These are phyloP conservation scores for Leptoteleia sp. DNA, from an alignment of 1,140 invertebrate species.

Conservation along the genomic window DNA sequence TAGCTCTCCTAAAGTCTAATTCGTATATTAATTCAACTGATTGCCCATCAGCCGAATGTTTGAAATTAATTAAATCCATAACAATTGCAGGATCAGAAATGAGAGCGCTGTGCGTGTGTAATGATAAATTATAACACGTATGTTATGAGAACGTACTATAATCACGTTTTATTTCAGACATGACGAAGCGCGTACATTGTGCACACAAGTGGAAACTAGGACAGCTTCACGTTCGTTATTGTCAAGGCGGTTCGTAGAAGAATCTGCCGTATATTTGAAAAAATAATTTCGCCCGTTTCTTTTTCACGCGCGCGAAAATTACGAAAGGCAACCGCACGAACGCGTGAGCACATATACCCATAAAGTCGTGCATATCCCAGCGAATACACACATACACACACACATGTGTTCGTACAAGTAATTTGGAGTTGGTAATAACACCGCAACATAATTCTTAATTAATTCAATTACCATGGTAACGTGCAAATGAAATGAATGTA, in stretches of 20 bases:
- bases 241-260: constrained; percentile 27
- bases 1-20: too few species aligned
- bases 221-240: constrained; percentile 36
- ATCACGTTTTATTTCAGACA: constrained; percentile 44
- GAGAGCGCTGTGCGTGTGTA: too few species aligned
- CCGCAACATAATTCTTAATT: constrained; percentile 38
- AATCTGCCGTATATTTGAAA: constrained; percentile 34
- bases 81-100: too few species aligned
- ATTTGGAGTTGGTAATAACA: constrained; percentile 40
- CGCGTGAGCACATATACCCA: too few species aligned
- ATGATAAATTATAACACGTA: too few species aligned
- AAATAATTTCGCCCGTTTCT: constrained; percentile 33
- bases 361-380: too few species aligned
- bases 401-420: constrained; percentile 4
- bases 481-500: constrained; percentile 45
- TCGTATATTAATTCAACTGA: too few species aligned
- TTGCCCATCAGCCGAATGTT: too few species aligned
- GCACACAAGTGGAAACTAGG: constrained; percentile 11
- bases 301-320: constrained; percentile 16
- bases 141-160: constrained; percentile 7
- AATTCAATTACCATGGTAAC: constrained; percentile 54
- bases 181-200: constrained; percentile 16
- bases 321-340: constrained; percentile 1
- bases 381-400: background rate
- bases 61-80: too few species aligned